Evolutionary conservation across 2,113 vertebrate species (phyloP).

Genomic region (Sminthopsis crassicaudata): DNA sequence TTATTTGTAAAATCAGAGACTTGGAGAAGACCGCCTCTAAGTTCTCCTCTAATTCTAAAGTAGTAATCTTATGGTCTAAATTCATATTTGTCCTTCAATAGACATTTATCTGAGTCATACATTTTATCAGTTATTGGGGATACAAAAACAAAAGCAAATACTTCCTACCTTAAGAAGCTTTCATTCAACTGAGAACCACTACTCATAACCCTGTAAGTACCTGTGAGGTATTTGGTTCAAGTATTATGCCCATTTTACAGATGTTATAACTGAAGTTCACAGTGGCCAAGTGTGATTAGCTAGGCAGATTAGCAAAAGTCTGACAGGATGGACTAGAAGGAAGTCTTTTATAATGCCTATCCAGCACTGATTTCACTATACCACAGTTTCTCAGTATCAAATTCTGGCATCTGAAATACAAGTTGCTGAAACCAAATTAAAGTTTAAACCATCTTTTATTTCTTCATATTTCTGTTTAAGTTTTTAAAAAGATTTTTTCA

Average conservation of each 20-base stretch:
- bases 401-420: constrained; percentile 9
- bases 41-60: neutral
- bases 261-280: neutral
- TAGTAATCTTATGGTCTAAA: neutral
- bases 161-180: neutral
- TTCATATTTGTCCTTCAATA: neutral
- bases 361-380: neutral
- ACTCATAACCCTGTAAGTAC: neutral
- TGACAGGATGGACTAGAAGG: neutral
- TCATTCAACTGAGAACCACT: neutral
- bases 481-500: constrained; percentile 12
- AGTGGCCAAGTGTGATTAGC: neutral
- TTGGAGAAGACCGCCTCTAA: neutral
- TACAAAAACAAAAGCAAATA: neutral
- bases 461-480: constrained; percentile 5
- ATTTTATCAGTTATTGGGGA: neutral
- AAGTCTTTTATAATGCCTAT: neutral
- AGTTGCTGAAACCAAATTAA: neutral
- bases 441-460: constrained; percentile 5
- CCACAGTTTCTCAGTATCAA: neutral
- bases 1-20: neutral
- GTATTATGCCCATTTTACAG: neutral
- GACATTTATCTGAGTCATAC: neutral
- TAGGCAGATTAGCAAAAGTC: neutral
- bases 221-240: neutral